Evolutionary conservation across 2,888 invertebrate genomes (phyloP), one percentile per base, ranked within the genome.

Genomic region (Stenurella melanura): DNA sequence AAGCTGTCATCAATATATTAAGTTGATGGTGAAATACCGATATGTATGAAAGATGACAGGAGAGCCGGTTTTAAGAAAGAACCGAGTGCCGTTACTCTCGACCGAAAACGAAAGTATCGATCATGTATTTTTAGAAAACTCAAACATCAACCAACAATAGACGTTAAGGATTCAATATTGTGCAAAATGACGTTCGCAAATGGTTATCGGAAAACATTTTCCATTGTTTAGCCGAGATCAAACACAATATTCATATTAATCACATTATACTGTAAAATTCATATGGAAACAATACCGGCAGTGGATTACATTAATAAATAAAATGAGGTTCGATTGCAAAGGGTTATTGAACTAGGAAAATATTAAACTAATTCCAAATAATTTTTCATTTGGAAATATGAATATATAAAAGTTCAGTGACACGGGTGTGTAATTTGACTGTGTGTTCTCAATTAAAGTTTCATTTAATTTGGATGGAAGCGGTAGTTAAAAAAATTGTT

Each of bases 1-100:
- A 17, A 50, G 50, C 50, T 50, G 50, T 50, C 50, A 50, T 50
- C 50, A 50, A 50, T 50, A 50, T 50, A 50, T 50, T 50, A 50
- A n/a, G 50, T 50, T 50, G 50, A 50, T 50, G 50, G 50, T n/a
- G 50, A 50, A 50, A 50, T 50, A 15, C 50, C 50, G 50, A 50
- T 50, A 50, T 50, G 15, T 50, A n/a, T 50, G 50, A 50, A 50
- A 50, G 12, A 50, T 50, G 50, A 50, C 50, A 50, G 50, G n/a
- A 50, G 50, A 50, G 50, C 50, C 4, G 50, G 15, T 50, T 50
- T 50, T 50, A 50, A 50, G 50, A 50, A 50, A 50, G 50, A 50
- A 50, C 50, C n/a, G n/a, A 12, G 6, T 50, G 50, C 50, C 12
- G 15, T 7, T 50, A 42, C 42, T n/a, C 50, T 34, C 50, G 50